These are phyloP conservation scores for Calvadosia cruxmelitensis DNA, from an alignment of 30 jellyfish, hydroid and myxozoan genomes.

Conservation along the genomic window DNA sequence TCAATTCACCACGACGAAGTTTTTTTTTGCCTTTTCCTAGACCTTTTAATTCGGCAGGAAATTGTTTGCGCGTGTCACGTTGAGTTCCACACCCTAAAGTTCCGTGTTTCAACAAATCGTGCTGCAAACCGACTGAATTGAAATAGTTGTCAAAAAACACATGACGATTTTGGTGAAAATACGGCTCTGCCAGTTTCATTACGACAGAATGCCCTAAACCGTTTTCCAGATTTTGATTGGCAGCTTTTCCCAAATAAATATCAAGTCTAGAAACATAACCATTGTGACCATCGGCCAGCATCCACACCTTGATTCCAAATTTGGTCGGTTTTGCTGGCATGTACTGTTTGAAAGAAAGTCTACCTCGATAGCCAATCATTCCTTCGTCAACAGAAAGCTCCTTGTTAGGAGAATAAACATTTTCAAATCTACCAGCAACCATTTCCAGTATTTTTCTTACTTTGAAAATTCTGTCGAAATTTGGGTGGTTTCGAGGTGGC, in stretches of 20 bases:
- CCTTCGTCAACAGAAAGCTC: too few species aligned
- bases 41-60: too few species aligned
- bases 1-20: conserved; percentile 21
- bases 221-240: conserved; percentile 15
- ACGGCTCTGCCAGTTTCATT: conserved; percentile 9
- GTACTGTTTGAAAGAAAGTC: too few species aligned
- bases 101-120: conserved; percentile 4
- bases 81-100: conserved; percentile 22
- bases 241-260: too few species aligned
- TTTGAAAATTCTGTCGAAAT: conserved; percentile 20
- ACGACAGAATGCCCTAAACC: conserved; percentile 31
- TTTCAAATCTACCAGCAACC: not conserved
- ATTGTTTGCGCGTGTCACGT: too few species aligned
- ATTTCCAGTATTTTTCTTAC: conserved; percentile 10
- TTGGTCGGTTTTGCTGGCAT: too few species aligned
- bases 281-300: too few species aligned
- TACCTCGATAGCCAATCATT: too few species aligned
- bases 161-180: conserved; percentile 8
- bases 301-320: too few species aligned
- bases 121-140: conserved; percentile 4
- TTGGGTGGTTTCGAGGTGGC: conserved; percentile 10
- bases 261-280: too few species aligned
- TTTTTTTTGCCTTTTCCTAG: too few species aligned
- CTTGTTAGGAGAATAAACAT: not conserved
- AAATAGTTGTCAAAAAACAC: conserved; percentile 18